Conservation (phyloP, 1,140 invertebrate species). For the Atopsyche davidsoni region DNA sequence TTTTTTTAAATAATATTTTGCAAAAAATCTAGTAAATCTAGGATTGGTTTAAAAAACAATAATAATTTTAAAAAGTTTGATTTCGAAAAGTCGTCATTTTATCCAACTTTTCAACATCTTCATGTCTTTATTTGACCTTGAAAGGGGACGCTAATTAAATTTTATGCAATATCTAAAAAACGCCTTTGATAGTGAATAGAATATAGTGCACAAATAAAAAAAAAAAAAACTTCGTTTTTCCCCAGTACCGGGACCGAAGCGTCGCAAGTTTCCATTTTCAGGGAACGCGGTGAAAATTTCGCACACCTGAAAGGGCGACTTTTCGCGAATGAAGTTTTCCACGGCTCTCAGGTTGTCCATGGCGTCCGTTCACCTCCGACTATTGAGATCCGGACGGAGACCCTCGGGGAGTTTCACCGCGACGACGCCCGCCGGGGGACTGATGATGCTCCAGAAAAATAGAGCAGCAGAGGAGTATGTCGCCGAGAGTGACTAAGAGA, state of each 20-base stretch:
- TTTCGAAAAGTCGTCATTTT: too few relatives aligned
- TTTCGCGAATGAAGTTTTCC: slow-evolving; percentile 40
- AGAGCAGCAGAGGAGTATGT: background rate
- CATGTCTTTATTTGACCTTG: background rate
- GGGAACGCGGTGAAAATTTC: background rate
- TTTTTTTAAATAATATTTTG: too few relatives aligned
- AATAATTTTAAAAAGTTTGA: too few relatives aligned
- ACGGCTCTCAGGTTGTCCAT: slow-evolving; percentile 45
- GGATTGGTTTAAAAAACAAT: too few relatives aligned
- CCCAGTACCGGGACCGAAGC: background rate
- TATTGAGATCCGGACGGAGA: background rate
- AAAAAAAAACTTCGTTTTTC: background rate
- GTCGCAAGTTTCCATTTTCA: background rate
- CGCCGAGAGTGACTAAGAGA: background rate
- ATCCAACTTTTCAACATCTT: too few relatives aligned
- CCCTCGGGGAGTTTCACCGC: background rate
- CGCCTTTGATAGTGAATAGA: too few relatives aligned
- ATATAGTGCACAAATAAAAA: background rate
- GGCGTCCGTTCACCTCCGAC: background rate
- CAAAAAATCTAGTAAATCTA: too few relatives aligned
- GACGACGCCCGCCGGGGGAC: background rate
- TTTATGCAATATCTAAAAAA: too few relatives aligned
- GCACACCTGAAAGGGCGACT: slow-evolving; percentile 41
- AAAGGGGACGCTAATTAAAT: too few relatives aligned
- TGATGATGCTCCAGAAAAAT: background rate